phyloP scores from a whole-genome alignment of 2,113 vertebrate genomes.

The Xenopus borealis region DNA sequence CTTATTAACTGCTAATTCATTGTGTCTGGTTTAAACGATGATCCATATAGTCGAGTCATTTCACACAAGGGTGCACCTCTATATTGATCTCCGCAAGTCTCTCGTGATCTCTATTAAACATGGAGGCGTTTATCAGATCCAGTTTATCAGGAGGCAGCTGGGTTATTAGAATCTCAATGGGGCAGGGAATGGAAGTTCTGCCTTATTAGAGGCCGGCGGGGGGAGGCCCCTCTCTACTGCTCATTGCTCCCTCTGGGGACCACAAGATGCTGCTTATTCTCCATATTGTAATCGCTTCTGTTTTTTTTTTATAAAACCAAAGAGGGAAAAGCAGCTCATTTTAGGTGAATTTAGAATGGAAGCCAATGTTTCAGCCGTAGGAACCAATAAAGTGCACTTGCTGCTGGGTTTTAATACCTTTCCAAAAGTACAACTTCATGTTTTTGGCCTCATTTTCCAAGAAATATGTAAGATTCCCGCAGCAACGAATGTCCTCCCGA shows the following conservation, averaged over 20 bases:
- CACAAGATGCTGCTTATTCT: not conserved
- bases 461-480: slow-evolving; percentile 7
- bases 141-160: no score
- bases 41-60: no score
- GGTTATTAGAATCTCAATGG: no score
- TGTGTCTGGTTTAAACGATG: no score
- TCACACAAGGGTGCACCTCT: no score
- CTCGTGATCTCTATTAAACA: no score
- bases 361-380: not conserved
- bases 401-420: slow-evolving; percentile 30
- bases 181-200: no score
- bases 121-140: no score
- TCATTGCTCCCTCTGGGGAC: not conserved
- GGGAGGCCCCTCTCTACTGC: not conserved
- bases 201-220: no score
- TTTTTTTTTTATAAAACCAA: not conserved
- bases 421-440: slow-evolving; percentile 4
- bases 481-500: not conserved
- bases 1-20: no score
- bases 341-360: not conserved
- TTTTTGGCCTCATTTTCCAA: slow-evolving; percentile 9
- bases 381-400: not conserved
- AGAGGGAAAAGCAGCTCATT: not conserved
- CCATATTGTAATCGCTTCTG: not conserved
- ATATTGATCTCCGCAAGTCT: no score